These are phyloP conservation scores for Conistra vaccinii DNA, from an alignment of 2,888 invertebrate species.

Conservation along the genomic window DNA sequence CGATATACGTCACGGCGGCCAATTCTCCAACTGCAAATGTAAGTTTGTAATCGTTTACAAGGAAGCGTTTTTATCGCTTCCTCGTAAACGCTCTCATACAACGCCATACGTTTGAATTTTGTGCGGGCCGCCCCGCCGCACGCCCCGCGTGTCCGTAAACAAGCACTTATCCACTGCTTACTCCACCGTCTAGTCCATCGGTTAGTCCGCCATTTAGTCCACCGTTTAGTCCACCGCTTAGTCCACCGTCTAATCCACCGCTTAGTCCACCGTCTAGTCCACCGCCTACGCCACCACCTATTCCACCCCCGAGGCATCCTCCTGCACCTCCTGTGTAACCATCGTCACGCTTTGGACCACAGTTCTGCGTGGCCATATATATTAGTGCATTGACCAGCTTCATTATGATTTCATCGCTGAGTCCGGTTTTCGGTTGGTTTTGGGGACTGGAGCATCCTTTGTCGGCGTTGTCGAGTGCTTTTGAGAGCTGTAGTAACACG, in stretches of 20 bases:
- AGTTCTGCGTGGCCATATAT: slow-evolving; percentile 75
- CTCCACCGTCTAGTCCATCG: neutral
- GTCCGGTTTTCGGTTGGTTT: slow-evolving; percentile 42
- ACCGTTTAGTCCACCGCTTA: no score
- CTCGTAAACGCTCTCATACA: no score
- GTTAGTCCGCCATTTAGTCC: slow-evolving; percentile 19
- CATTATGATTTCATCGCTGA: slow-evolving; percentile 80
- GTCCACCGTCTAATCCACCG: slow-evolving; percentile 13
- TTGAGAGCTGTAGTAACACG: slow-evolving; percentile 65
- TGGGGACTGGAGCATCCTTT: slow-evolving; percentile 24
- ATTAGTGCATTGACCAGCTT: slow-evolving; percentile 83
- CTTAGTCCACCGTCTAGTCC: rapidly evolving
- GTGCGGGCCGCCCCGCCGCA: no score
- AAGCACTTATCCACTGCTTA: no score
- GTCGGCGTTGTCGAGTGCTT: slow-evolving; percentile 61
- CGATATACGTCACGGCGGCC: no score
- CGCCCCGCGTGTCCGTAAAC: no score
- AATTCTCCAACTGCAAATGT: no score
- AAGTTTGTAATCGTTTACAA: no score
- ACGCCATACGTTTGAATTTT: no score
- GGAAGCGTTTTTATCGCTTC: no score
- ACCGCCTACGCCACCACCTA: neutral
- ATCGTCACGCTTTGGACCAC: slow-evolving; percentile 40
- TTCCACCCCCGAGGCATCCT: neutral
- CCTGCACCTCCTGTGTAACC: slow-evolving; percentile 34